A percentile compares a stretch with the other conserved stretches of the same genome.
Evolutionary conservation across 2,888 invertebrate species (phyloP).

Genomic region (Chrysina gloriosa): DNA sequence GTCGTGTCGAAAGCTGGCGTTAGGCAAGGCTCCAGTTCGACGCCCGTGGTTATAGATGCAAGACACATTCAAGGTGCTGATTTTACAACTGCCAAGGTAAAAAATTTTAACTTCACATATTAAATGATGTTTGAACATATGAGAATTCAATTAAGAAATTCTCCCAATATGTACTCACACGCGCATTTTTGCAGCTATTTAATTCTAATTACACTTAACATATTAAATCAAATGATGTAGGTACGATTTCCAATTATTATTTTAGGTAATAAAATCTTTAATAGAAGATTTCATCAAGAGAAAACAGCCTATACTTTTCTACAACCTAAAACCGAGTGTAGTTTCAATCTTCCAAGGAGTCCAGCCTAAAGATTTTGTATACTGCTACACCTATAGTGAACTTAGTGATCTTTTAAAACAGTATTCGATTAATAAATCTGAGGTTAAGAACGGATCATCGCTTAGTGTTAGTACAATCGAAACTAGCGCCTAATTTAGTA

Average conservation of each 20-base stretch:
- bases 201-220: not conserved
- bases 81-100: constrained; percentile 74
- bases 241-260: constrained; percentile 9
- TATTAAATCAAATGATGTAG: not conserved
- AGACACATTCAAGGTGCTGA: constrained; percentile 74
- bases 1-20: constrained; percentile 80
- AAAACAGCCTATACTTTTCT: constrained; percentile 70
- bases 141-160: too few relatives aligned
- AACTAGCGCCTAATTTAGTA: constrained; percentile 8
- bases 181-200: too few relatives aligned
- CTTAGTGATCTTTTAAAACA: constrained; percentile 69
- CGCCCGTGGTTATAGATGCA: constrained; percentile 73
- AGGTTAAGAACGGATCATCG: not conserved
- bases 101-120: not conserved
- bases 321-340: constrained; percentile 71
- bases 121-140: too few relatives aligned
- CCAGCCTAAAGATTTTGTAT: constrained; percentile 68
- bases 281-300: constrained; percentile 71
- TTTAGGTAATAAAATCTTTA: constrained; percentile 72
- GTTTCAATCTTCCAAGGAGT: constrained; percentile 70
- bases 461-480: constrained; percentile 1
- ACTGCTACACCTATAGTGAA: constrained; percentile 68
- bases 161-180: too few relatives aligned
- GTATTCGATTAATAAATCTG: constrained; percentile 10
- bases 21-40: constrained; percentile 68